Conservation (phyloP, 2,797 vertebrate species). For the Cygnus olor region DNA sequence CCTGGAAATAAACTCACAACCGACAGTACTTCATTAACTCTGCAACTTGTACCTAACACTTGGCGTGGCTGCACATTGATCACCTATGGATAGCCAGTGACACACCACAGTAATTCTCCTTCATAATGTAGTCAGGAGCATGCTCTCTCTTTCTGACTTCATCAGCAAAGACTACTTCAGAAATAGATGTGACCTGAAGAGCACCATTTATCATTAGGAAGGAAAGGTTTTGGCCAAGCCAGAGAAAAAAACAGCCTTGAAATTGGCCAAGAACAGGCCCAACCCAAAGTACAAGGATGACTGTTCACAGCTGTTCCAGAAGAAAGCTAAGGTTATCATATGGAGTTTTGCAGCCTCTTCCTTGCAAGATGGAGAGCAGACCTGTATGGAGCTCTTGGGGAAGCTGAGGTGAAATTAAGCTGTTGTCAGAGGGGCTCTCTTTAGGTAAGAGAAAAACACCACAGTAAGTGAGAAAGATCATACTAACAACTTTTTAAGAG, state of each 20-base stretch:
- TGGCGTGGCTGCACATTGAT: fast-evolving
- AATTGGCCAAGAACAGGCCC: background rate
- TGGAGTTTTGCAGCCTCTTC: background rate
- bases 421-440: background rate
- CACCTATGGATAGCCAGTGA: background rate
- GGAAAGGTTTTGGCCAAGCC: background rate
- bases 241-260: background rate
- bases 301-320: background rate
- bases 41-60: background rate
- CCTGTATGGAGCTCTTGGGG: background rate
- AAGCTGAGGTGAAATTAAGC: background rate
- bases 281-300: background rate
- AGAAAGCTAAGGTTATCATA: background rate
- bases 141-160: background rate
- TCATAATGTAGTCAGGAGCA: background rate
- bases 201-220: background rate
- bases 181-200: background rate
- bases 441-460: background rate
- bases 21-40: background rate
- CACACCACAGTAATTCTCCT: background rate
- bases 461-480: background rate
- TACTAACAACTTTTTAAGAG: background rate
- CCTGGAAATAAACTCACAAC: background rate
- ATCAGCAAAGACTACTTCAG: background rate
- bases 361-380: background rate